Base-by-base conservation (phyloP, 2,888 invertebrate species). In the Drosophila mimica region DNA sequence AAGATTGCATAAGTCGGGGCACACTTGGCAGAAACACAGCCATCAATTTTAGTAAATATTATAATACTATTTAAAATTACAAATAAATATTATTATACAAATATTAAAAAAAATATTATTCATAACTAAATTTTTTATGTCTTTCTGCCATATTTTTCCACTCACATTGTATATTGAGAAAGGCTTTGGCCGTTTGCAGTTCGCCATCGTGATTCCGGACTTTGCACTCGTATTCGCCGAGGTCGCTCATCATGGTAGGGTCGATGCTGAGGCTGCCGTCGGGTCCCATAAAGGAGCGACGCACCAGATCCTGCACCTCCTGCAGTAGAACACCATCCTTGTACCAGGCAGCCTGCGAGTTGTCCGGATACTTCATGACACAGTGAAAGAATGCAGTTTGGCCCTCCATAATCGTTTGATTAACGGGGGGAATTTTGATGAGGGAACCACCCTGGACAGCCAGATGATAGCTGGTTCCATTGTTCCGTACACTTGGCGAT, bases 121-220 rank as follows among this genome's bases (percentile, higher is more conserved):
- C 2, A 25, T 25, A 25, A 25, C 25, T 25, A 25, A 2, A 25
- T 25, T 2, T 25, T 25, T 25, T 25, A 25, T 25, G 25, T 25
- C 25, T 25, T 25, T 25, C 25, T n/a, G n/a, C n/a, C n/a, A n/a
- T n/a, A n/a, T n/a, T n/a, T n/a, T n/a, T n/a, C 25, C 30, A 94
- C 96, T 96, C 93, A 98, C 98, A 98, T 94, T 98, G 97, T 75
- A 99, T 97, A 92, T 98, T 97, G 81, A 99, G 95, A 93, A 95
- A 97, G 70, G 98, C 98, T 78, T 95, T 95, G 59, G 98, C 97
- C 73, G 95, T 95, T 93, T 98, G 98, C 74, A 95, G 94, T 84
- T 96, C 96, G 17, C 96, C 97, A 75, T 95, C 95, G 88, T 96
- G 96, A 76, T 87, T 92, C 64, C 95, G 95, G 76, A 98, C 97